Percentiles rank a stretch among this genome's conserved stretches.
Conservation (phyloP, 2,888 invertebrate genomes). For the Drosophila birchii region DNA sequence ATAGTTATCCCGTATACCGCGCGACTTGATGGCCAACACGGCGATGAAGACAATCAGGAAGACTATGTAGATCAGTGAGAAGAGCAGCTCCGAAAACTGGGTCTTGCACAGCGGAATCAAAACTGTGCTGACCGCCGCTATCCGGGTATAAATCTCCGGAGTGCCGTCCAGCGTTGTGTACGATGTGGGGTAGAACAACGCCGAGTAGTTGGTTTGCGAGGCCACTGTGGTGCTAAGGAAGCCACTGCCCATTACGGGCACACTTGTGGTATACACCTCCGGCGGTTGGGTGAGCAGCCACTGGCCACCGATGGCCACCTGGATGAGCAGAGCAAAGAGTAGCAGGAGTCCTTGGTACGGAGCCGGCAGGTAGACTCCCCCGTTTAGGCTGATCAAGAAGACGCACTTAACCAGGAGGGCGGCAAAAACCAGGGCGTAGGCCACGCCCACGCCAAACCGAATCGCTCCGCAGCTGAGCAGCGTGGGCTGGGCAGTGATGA, state of each 20-base stretch:
- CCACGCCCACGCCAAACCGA: constrained; percentile 92
- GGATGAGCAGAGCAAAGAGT: constrained; percentile 95
- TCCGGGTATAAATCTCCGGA: constrained; percentile 79
- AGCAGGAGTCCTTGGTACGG: constrained; percentile 95
- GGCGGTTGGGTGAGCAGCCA: constrained; percentile 94
- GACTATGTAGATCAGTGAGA: constrained; percentile 93
- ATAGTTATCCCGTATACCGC: constrained; percentile 96
- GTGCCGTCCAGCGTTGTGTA: constrained; percentile 71
- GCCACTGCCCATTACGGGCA: constrained; percentile 80
- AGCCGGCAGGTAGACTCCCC: constrained; percentile 95
- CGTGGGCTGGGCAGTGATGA: constrained; percentile 92
- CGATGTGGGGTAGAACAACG: constrained; percentile 73
- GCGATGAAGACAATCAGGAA: constrained; percentile 94
- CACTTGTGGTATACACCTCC: constrained; percentile 85
- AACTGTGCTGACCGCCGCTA: constrained; percentile 82
- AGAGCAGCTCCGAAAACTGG: constrained; percentile 89
- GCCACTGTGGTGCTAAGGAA: constrained; percentile 75
- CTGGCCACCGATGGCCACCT: constrained; percentile 93
- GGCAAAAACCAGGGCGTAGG: constrained; percentile 94
- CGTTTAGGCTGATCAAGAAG: constrained; percentile 95
- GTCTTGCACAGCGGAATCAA: constrained; percentile 87
- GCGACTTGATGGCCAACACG: constrained; percentile 92
- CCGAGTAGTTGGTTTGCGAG: constrained; percentile 74
- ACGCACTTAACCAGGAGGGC: constrained; percentile 97
- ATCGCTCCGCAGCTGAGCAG: constrained; percentile 92